Percentiles rank a stretch among this genome's conserved stretches.
These are phyloP conservation scores for Caenorhabditis imperialis DNA, from an alignment of 2,888 invertebrate genomes.

Conservation along the genomic window DNA sequence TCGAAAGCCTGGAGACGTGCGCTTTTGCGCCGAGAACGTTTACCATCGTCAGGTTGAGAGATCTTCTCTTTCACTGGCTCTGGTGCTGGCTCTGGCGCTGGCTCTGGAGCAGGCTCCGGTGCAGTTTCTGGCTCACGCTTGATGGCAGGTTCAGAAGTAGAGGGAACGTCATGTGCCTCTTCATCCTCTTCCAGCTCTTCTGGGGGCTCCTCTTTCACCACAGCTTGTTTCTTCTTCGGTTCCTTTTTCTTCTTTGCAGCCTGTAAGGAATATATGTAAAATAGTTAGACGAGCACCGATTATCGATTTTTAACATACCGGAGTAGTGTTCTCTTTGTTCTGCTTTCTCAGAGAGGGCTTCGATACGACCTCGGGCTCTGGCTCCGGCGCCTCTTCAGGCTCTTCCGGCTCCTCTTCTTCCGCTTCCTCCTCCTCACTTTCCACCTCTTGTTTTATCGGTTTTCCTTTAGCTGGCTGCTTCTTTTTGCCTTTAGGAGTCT, in stretches of 20 bases:
- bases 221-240: background rate
- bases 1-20: slow-evolving; percentile 23
- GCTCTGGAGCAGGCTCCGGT: background rate
- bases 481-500: slow-evolving; percentile 8
- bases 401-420: slow-evolving; percentile 18
- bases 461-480: background rate
- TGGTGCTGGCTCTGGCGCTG: background rate
- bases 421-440: slow-evolving; percentile 14
- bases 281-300: background rate
- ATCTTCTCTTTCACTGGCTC: background rate
- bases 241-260: background rate
- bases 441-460: background rate
- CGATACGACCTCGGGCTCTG: background rate
- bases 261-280: background rate
- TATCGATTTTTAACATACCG: background rate
- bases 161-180: slow-evolving; percentile 1
- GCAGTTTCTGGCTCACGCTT: background rate
- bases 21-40: slow-evolving; percentile 19
- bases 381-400: background rate
- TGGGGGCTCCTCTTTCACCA: background rate
- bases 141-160: slow-evolving; percentile 2
- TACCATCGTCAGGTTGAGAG: slow-evolving; percentile 4
- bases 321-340: background rate
- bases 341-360: background rate
- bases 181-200: slow-evolving; percentile 2